These are phyloP conservation scores for Acanthaster planci DNA, from an alignment of 35 echinoderm and acorn worm genomes.

Conservation along the genomic window DNA sequence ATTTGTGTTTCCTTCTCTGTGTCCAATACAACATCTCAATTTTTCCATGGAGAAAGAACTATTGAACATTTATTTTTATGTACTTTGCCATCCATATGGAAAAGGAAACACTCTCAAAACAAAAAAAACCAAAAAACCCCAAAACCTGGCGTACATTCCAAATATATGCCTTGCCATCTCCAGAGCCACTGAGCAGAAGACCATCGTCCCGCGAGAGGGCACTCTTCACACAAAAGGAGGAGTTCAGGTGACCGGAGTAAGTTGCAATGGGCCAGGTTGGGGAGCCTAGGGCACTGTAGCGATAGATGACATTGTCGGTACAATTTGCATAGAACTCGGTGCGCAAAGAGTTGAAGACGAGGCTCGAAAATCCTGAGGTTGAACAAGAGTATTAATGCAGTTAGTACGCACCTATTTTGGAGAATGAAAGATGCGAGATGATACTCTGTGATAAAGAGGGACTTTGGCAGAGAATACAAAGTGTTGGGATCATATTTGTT, in stretches of 20 bases:
- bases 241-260: constrained; percentile 81
- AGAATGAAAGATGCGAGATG: no score
- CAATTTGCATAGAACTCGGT: constrained; percentile 83
- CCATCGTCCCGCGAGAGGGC: constrained; percentile 74
- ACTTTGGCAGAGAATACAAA: no score
- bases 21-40: no score
- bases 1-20: no score
- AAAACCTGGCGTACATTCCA: constrained; percentile 66
- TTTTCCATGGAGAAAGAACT: no score
- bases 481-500: no score
- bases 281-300: constrained; percentile 56
- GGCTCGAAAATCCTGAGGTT: constrained; percentile 72
- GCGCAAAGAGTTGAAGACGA: constrained; percentile 70
- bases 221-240: constrained; percentile 85
- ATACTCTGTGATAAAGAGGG: no score
- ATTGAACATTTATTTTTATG: no score
- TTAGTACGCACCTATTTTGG: no score
- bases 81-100: no score
- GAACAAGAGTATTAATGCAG: constrained; percentile 1
- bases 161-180: constrained; percentile 88
- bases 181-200: constrained; percentile 83
- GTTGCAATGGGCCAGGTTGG: constrained; percentile 41
- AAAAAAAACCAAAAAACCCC: not conserved
- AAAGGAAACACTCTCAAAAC: not conserved
- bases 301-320: constrained; percentile 85